Conservation (phyloP, 2,888 invertebrate species). For the Xestoiulus laeticollis region DNA sequence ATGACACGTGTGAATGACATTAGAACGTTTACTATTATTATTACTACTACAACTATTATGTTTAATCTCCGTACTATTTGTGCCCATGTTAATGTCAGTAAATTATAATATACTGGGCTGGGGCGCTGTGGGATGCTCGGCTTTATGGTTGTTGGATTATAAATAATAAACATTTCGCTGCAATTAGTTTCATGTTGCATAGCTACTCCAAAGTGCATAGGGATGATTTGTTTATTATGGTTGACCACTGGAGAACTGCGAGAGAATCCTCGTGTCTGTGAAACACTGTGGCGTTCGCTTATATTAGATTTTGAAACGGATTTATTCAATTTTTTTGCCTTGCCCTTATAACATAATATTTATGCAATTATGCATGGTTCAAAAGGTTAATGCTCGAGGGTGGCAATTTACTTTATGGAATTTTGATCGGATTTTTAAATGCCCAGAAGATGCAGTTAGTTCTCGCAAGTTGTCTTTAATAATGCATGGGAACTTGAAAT, state of each 20-base stretch:
- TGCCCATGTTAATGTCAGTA: not conserved
- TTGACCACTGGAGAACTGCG: not conserved
- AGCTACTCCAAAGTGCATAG: not conserved
- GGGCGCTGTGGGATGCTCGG: not conserved
- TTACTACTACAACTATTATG: not conserved
- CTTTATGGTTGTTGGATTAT: not conserved
- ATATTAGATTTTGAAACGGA: not conserved
- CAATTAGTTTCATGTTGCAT: not conserved
- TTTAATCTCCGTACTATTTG: not conserved
- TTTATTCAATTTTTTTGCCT: not conserved
- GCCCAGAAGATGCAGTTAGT: not conserved
- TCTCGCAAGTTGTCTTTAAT: not conserved
- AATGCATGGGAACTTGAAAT: not conserved
- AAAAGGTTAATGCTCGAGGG: too few species aligned
- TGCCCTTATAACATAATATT: too few species aligned
- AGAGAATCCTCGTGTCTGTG: not conserved
- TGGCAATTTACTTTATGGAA: not conserved
- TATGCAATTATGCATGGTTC: too few species aligned
- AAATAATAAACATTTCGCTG: not conserved
- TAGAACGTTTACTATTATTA: not conserved
- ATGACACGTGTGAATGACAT: not conserved
- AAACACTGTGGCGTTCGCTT: not conserved
- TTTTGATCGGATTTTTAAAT: not conserved
- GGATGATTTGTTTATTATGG: not conserved
- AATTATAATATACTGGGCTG: not conserved